Base-by-base conservation (phyloP, 2,797 vertebrate genomes). In the Enteromius trimaculatus region DNA sequence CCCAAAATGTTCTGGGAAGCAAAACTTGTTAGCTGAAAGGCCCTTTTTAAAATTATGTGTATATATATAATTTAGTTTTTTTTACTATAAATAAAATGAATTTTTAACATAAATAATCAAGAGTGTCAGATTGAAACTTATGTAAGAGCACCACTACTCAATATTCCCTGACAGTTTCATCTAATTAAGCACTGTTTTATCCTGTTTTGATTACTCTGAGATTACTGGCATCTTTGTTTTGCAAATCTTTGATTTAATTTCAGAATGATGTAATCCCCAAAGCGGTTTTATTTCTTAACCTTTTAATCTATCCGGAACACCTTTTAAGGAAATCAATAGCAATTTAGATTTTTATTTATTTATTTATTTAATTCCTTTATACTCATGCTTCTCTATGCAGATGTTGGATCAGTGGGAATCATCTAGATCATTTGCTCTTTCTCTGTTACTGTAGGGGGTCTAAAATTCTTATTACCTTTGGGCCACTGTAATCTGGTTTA, bases 281-380 rank as follows among this genome's bases (percentile, higher is more conserved):
- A 92, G 88, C 87, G 13, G 77, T 89, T 92, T 92, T 89, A 90
- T 90, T 89, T 88, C 88, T 90, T 94, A 92, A 92, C 88, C 90
- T 94, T 95, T 94, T 94, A 94, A 95, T 93, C 92, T 91, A 88
- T 90, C 77, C 31, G 86, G 89, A 91, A 89, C 91, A 90, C 89
- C 91, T 90, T 91, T 92, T 91, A 91, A 87, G 85, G 91, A 87
- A 87, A 94, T 94, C 92, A 88, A 93, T 94, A 93, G 84, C 90
- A 90, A 91, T 93, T 92, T 92, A 88, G 90, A 90, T 89, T 90
- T 9, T 9, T 9, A 2, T 7, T 8, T 91, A 90, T 93, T 31
- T 92, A 88, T 90, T 90, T 88, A 90, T 71, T 85, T 39, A 62
- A 65, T 62, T 17, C 53, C 39, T 39, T 66, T 60, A 58, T 44